Base-by-base conservation (phyloP, 2,888 invertebrate genomes). In the Oscheius sp. region DNA sequence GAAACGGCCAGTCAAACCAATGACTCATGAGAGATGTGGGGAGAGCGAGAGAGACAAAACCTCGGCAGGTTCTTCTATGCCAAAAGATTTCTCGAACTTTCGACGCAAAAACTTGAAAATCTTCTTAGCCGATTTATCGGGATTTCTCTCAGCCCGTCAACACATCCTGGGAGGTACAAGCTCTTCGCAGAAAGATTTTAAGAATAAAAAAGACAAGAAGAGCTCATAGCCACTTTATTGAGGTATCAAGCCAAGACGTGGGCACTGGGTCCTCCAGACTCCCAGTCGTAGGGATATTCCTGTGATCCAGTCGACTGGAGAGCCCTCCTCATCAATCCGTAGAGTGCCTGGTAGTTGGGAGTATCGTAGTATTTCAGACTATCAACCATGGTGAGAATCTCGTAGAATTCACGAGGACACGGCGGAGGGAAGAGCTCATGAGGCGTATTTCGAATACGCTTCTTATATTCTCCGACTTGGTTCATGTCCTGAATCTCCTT, bases 241-340 rank as follows among this genome's bases (percentile, higher is more conserved):
- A n/a, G n/a, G n/a, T n/a, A n/a, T n/a, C n/a, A n/a, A n/a, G n/a
- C 61, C 8, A 76, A 55, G 33, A 74, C 37, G 33, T 76, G 71
- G 27, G 72, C 72, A 34, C 67, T 61, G 31, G 72, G 74, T 12
- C 76, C 74, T 55, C 78, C 74, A 31, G 65, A 70, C 72, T 82
- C 82, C 82, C 82, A 82, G 46, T 81, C 82, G 61, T 82, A 82
- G 46, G 82, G 83, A 66, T 77, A 74, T 68, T 83, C 83, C 50
- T 74, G 76, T 39, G 74, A 67, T 57, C 75, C 73, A 65, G 68
- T 75, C 4, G 76, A 65, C 29, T 57, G 57, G 33, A 68, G 65
- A 5, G 73, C 70, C 17, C 67, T 67, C 53, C 73, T 67, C 75
- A 75, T 73, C 15, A 31, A 61, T 50, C 72, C 71, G 64, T 84